phyloP scores from a whole-genome alignment of 2,888 invertebrate genomes.

The Callimorpha dominula region DNA sequence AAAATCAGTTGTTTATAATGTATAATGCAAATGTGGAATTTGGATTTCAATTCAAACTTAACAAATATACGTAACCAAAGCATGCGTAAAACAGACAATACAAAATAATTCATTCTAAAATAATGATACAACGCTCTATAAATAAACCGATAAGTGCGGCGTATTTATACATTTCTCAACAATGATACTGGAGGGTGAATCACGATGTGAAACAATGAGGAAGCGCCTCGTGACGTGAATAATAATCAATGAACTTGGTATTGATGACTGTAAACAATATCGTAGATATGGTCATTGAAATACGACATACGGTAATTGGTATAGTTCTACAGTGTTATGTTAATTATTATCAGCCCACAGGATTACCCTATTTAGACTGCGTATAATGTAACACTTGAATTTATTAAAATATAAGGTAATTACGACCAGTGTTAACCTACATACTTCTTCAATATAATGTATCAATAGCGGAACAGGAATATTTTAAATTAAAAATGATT shows the following conservation, averaged over 20 bases:
- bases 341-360: neutral
- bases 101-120: constrained; percentile 28
- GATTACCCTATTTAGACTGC: neutral
- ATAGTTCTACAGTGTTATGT: neutral
- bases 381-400: neutral
- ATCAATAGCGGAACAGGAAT: too few species aligned
- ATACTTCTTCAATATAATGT: neutral
- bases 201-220: constrained; percentile 69
- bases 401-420: neutral
- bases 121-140: constrained; percentile 45
- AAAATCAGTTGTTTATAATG: too few species aligned
- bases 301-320: neutral
- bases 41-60: neutral
- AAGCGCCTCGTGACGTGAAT: constrained; percentile 65
- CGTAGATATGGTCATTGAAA: constrained; percentile 9
- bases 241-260: constrained; percentile 62
- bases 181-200: constrained; percentile 58
- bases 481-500: neutral
- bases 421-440: neutral
- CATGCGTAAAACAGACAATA: constrained; percentile 10
- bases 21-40: too few species aligned
- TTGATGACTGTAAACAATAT: constrained; percentile 45
- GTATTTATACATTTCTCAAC: constrained; percentile 44
- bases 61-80: neutral
- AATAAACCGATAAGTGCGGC: constrained; percentile 33